Evolutionary conservation across 2,113 vertebrate genomes (phyloP).

Genomic region (Baryphthengus martii): DNA sequence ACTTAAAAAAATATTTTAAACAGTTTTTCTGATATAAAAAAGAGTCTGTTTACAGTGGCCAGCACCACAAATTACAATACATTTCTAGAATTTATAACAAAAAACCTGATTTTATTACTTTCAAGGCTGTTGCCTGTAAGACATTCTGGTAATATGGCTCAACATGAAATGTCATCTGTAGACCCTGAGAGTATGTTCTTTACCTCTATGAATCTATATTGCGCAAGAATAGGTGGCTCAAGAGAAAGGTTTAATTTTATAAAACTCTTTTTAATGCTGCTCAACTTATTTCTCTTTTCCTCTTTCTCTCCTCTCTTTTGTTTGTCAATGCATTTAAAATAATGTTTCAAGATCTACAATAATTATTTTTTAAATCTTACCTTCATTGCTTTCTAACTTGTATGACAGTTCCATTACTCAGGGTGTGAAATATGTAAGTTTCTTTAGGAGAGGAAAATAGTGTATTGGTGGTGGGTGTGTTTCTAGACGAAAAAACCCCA

Average conservation of each 20-base stretch:
- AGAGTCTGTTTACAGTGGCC: not conserved
- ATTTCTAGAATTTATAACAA: not conserved
- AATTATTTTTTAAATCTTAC: conserved; percentile 1
- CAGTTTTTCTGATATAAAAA: not conserved
- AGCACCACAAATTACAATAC: not conserved
- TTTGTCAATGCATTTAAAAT: not conserved
- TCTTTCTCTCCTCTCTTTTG: not conserved
- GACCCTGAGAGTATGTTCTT: not conserved
- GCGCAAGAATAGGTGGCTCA: not conserved
- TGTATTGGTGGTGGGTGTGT: not conserved
- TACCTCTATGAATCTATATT: not conserved
- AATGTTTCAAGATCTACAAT: not conserved
- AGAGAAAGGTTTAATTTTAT: not conserved
- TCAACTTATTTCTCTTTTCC: not conserved
- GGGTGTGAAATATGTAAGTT: not conserved
- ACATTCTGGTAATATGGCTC: not conserved
- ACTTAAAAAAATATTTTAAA: not conserved
- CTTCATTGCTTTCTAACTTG: not conserved
- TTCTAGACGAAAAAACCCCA: not conserved
- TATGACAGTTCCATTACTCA: conserved; percentile 10
- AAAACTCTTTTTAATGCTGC: not conserved
- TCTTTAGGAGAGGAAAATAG: not conserved
- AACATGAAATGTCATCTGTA: not conserved
- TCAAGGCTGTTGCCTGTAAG: not conserved
- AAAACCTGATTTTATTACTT: not conserved